Conservation (phyloP, 2,888 invertebrate species). For the Plebejus melissa region DNA sequence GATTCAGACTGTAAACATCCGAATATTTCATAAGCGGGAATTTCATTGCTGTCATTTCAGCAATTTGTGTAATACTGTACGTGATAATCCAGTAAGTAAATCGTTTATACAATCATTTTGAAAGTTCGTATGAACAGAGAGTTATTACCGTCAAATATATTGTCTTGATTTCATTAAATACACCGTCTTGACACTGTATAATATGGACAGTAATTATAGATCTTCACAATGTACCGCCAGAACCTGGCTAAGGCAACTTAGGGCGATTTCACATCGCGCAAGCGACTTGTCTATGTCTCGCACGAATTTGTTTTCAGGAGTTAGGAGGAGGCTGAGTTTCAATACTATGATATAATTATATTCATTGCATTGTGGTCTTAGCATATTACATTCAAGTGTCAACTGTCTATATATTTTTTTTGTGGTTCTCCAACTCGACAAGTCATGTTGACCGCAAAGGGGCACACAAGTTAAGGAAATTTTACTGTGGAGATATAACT, state of each 20-base stretch:
- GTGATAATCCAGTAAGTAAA: conserved; percentile 10
- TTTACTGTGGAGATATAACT: not conserved
- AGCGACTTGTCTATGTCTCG: no score
- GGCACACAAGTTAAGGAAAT: not conserved
- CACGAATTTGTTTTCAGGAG: no score
- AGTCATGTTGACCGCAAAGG: not conserved
- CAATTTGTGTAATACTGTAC: conserved; percentile 14
- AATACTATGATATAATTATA: no score
- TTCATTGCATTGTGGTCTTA: no score
- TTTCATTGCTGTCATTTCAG: conserved; percentile 7
- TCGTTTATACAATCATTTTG: not conserved
- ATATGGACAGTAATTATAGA: no score
- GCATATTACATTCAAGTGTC: no score
- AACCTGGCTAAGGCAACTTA: no score
- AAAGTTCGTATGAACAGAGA: not conserved
- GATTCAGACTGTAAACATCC: conserved; percentile 13
- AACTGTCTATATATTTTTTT: not conserved
- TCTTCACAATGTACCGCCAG: no score
- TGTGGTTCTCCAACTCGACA: not conserved
- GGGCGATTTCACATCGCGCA: no score
- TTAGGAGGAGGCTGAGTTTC: no score
- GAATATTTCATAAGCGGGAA: conserved; percentile 12
- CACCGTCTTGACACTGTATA: not conserved
- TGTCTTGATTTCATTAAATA: not conserved
- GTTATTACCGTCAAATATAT: not conserved